Evolutionary conservation across 2,797 vertebrate species (phyloP).

Genomic region (Tokudaia tokunoshimensis): DNA sequence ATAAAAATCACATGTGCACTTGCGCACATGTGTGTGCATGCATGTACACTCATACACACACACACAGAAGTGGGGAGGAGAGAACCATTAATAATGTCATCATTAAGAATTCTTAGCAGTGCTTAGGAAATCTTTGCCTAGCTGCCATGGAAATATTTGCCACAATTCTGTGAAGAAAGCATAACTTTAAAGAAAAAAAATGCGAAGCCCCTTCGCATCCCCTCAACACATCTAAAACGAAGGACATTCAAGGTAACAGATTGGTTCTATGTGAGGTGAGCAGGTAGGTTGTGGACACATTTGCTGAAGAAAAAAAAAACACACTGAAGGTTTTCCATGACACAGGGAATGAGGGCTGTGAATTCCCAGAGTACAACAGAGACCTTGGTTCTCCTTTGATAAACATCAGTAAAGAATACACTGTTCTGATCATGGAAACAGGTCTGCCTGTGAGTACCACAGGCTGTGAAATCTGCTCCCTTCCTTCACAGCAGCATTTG

Average conservation of each 20-base stretch:
- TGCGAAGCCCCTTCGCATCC: neutral
- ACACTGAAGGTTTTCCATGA: neutral
- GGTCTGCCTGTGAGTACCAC: neutral
- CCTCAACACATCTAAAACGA: neutral
- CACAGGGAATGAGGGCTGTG: neutral
- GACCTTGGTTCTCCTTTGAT: neutral
- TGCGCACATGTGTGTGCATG: too few relatives aligned
- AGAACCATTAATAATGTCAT: neutral
- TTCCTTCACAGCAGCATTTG: fast-evolving
- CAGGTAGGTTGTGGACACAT: fast-evolving
- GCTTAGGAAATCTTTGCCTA: neutral
- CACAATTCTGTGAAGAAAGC: neutral
- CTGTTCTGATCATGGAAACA: neutral
- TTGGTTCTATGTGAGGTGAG: neutral
- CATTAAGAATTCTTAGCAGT: neutral
- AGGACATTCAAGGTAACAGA: fast-evolving
- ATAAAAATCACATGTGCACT: neutral
- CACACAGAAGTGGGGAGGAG: neutral
- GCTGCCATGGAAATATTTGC: neutral
- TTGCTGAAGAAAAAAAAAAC: too few relatives aligned
- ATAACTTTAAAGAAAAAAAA: neutral
- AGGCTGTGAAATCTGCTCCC: neutral
- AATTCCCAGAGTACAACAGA: neutral
- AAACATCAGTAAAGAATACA: neutral
- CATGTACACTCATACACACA: neutral